phyloP scores from a whole-genome alignment of 2,113 vertebrate species.

The Elanus axillaris region DNA sequence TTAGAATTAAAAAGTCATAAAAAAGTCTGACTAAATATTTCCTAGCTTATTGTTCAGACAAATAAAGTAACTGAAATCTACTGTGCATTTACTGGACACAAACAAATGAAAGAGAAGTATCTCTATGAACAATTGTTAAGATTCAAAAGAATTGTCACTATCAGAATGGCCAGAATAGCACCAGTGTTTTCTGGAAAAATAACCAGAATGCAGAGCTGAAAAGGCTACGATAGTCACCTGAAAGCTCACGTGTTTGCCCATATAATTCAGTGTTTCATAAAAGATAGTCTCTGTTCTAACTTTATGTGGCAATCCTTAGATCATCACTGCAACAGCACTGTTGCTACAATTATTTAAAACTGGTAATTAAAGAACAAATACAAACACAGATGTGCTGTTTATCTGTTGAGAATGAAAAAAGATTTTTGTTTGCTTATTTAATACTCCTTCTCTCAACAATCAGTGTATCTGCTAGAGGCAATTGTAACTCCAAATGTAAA shows the following conservation, averaged over 20 bases:
- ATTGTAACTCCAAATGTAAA: not conserved
- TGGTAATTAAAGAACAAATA: not conserved
- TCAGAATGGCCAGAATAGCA: not conserved
- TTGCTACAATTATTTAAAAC: not conserved
- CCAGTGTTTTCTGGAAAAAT: not conserved
- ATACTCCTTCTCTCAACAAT: not conserved
- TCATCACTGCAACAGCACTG: not conserved
- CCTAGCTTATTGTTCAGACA: not conserved
- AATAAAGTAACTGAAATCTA: not conserved
- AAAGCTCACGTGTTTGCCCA: not conserved
- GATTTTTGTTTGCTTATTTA: not conserved
- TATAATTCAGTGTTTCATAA: not conserved
- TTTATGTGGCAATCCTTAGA: not conserved
- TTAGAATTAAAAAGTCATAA: not conserved
- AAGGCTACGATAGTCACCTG: not conserved
- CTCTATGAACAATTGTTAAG: not conserved
- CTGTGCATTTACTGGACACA: not conserved
- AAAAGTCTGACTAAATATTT: not conserved
- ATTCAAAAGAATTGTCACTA: not conserved
- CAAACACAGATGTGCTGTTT: rapidly evolving
- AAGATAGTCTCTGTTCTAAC: not conserved
- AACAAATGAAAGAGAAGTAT: not conserved
- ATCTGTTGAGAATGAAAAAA: not conserved
- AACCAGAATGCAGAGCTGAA: not conserved
- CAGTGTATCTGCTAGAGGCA: not conserved